These are phyloP conservation scores for Melangyna quadrimaculata DNA, from an alignment of 2,888 invertebrate genomes.

Conservation along the genomic window DNA sequence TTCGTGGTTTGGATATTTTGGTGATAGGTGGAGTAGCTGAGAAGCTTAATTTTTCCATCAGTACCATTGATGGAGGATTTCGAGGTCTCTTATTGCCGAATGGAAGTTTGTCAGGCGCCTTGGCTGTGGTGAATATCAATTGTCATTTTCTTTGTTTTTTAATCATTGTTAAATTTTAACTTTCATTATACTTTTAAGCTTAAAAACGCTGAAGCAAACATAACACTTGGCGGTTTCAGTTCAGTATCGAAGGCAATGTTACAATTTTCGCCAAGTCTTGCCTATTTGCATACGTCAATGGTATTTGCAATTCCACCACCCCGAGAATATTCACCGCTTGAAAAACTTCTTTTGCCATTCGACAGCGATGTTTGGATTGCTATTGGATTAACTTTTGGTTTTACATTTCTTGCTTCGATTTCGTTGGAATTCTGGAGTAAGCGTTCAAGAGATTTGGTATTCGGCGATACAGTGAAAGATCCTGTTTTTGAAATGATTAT, in stretches of 20 bases:
- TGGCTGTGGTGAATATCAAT: conserved; percentile 74
- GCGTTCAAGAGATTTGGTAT: conserved; percentile 22
- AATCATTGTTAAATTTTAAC: neutral
- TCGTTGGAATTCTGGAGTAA: conserved; percentile 1
- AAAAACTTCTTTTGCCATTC: conserved; percentile 41
- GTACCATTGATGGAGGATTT: neutral
- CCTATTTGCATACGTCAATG: conserved; percentile 36
- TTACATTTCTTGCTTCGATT: conserved; percentile 24
- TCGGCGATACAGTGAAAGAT: conserved; percentile 34
- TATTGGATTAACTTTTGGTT: conserved; percentile 34
- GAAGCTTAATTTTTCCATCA: conserved; percentile 38
- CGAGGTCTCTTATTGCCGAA: conserved; percentile 75
- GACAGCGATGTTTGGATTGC: conserved; percentile 29
- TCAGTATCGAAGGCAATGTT: conserved; percentile 41
- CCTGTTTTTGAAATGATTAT: conserved; percentile 51
- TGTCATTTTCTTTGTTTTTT: neutral
- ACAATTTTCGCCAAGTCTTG: conserved; percentile 33
- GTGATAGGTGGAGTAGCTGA: conserved; percentile 30
- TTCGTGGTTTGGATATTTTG: conserved; percentile 33
- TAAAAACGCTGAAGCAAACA: conserved; percentile 31
- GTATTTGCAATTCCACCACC: conserved; percentile 54
- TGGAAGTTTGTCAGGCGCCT: conserved; percentile 77
- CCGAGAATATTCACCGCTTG: conserved; percentile 43
- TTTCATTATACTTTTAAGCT: neutral
- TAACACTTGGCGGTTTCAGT: conserved; percentile 49